Base-by-base conservation (phyloP, 1,140 invertebrate genomes). In the Ladona fulva region DNA sequence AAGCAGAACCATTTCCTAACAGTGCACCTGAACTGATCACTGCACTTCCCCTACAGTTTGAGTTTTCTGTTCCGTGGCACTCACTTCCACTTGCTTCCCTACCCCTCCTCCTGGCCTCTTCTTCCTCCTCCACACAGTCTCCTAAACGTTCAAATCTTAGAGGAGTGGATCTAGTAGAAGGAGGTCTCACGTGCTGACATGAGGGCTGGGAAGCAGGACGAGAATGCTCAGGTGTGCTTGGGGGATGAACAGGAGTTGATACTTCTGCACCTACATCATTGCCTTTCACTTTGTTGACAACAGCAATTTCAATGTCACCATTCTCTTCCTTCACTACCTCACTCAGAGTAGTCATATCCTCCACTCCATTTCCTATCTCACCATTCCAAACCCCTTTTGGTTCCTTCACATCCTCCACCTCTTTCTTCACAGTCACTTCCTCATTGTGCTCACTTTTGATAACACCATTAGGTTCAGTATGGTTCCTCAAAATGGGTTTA, bases 391-490 rank as follows among this genome's bases (percentile, higher is more conserved):
- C 66, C 12, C 73, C 59, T 76, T 80, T 74, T 76, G 82, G 83
- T 75, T 78, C 76, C 25, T 29, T 44, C n/a, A 78, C 82, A 8
- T 82, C 82, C 5, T 83, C 82, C 19, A 42, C 22, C 24, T 76
- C 78, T 22, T 77, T 19, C 24, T 59, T 59, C 78, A 76, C 11
- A 19, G 19, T 25, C 12, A 37, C 25, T 76, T 42, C 24, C 42
- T 44, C n/a, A 78, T n/a, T 76, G 25, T 3, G 82, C 80, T 24
- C 83, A 82, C 0, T 87, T 59, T 88, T 85, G 24, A 86, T 88
- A 11, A 84, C 82, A 74, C 88, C 87, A 6, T 85, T 74, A 24
- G 25, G 42, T 42, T 24, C 74, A 29, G 66, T 66, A 12, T 66
- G 52, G n/a, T 66, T 66, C 52, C n/a, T 75, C 12, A 25, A 16